A percentile compares a stretch with the other conserved stretches of the same genome.
Conservation (phyloP, 2,888 invertebrate genomes). For the Lasioglossum pauxillum region DNA sequence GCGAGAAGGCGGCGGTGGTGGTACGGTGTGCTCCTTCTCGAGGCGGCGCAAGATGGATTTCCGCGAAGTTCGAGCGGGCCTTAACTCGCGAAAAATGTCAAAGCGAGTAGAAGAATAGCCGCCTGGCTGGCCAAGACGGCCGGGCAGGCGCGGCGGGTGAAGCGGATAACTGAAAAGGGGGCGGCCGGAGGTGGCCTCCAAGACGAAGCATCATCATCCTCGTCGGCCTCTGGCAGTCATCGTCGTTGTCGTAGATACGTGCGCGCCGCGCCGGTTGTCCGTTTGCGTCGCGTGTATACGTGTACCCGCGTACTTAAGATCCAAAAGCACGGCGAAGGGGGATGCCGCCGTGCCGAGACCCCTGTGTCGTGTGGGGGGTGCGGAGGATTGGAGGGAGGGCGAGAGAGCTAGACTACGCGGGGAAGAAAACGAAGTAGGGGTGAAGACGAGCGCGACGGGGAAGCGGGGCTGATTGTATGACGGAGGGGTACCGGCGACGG, state of each 20-base stretch:
- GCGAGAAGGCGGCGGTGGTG: slow-evolving; percentile 41
- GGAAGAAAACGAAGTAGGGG: slow-evolving; percentile 36
- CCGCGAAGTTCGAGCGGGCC: slow-evolving; percentile 75
- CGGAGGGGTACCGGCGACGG: slow-evolving; percentile 39
- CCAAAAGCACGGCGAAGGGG: slow-evolving; percentile 37
- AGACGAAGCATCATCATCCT: slow-evolving; percentile 52
- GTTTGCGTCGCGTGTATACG: slow-evolving; percentile 36
- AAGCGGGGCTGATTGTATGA: slow-evolving; percentile 49
- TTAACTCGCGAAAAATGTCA: slow-evolving; percentile 78
- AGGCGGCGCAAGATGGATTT: slow-evolving; percentile 75
- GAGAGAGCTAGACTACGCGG: slow-evolving; percentile 21
- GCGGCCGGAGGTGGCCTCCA: slow-evolving; percentile 51
- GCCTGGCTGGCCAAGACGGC: slow-evolving; percentile 30
- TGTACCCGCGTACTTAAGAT: slow-evolving; percentile 68
- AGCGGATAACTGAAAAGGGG: slow-evolving; percentile 38
- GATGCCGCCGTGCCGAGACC: neutral
- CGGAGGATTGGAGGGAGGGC: neutral
- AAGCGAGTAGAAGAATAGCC: slow-evolving; percentile 74
- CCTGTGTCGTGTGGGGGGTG: neutral
- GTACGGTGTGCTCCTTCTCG: slow-evolving; percentile 43
- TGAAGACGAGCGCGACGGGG: slow-evolving; percentile 32
- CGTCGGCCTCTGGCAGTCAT: slow-evolving; percentile 2
- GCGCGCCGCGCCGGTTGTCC: slow-evolving; percentile 37
- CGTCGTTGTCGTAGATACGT: slow-evolving; percentile 34
- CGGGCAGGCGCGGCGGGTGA: slow-evolving; percentile 5